phyloP scores from a whole-genome alignment of 2,113 vertebrate species.

The Regulus satrapa region DNA sequence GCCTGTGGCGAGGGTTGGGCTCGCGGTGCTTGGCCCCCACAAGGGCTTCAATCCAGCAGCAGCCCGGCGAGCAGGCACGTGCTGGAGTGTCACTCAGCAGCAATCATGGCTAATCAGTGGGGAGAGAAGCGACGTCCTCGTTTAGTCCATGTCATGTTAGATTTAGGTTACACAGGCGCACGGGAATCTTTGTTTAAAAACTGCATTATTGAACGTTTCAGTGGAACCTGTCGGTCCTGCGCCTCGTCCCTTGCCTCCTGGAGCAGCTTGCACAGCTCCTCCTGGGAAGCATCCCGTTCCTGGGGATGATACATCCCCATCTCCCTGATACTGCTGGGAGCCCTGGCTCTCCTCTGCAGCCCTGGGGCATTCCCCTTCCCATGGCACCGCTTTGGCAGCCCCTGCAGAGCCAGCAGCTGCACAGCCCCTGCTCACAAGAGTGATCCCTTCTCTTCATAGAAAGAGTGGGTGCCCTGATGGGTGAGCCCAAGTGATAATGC shows the following conservation, averaged over 20 bases:
- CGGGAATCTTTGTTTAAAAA: not conserved
- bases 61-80: rapidly evolving
- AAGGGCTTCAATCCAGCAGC: not conserved
- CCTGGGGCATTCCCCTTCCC: not conserved
- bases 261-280: not conserved
- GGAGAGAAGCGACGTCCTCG: conserved; percentile 28
- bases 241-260: rapidly evolving
- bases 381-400: rapidly evolving
- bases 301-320: no score
- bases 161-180: not conserved
- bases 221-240: rapidly evolving
- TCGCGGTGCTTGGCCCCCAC: rapidly evolving
- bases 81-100: conserved; percentile 4
- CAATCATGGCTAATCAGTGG: not conserved
- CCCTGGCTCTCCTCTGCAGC: not conserved
- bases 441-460: not conserved
- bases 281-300: not conserved
- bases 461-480: not conserved
- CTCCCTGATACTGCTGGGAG: not conserved
- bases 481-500: not conserved
- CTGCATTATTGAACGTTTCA: not conserved
- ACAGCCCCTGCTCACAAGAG: rapidly evolving
- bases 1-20: rapidly evolving
- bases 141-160: conserved; percentile 52
- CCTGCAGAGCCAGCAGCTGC: not conserved